phyloP scores from a whole-genome alignment of 2,888 invertebrate species.

The Drosophila percnosoma region DNA sequence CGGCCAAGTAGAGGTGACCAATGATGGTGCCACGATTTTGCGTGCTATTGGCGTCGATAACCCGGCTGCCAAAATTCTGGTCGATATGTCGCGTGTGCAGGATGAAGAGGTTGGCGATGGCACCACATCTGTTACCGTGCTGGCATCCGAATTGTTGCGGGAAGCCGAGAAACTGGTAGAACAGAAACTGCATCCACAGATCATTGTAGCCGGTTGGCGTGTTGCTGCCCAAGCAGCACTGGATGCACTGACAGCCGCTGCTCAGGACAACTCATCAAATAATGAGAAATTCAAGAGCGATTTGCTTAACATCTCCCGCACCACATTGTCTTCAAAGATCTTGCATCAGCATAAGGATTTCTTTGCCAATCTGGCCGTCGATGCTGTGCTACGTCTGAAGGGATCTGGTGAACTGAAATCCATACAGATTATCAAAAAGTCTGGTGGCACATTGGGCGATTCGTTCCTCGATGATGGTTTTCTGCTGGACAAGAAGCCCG shows the following conservation, averaged over 20 bases:
- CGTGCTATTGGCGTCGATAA: slow-evolving; percentile 98
- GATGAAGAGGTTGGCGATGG: slow-evolving; percentile 99
- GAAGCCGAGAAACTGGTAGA: slow-evolving; percentile 97
- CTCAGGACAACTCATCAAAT: slow-evolving; percentile 93
- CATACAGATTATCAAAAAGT: slow-evolving; percentile 99
- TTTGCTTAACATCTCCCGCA: slow-evolving; percentile 97
- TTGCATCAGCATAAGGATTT: slow-evolving; percentile 98
- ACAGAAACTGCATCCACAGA: slow-evolving; percentile 98
- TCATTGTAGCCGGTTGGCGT: slow-evolving; percentile 98
- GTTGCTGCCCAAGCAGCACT: slow-evolving; percentile 93
- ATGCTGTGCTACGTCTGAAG: slow-evolving; percentile 97
- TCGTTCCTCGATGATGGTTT: slow-evolving; percentile 98
- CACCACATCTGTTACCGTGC: slow-evolving; percentile 98
- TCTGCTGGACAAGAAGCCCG: slow-evolving; percentile 97
- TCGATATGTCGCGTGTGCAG: slow-evolving; percentile 99
- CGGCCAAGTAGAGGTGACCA: slow-evolving; percentile 97
- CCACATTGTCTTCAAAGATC: slow-evolving; percentile 99
- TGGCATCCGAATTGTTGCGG: slow-evolving; percentile 95
- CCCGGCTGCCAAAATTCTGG: slow-evolving; percentile 99
- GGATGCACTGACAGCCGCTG: slow-evolving; percentile 91
- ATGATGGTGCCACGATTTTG: slow-evolving; percentile 99
- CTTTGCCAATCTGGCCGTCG: slow-evolving; percentile 97
- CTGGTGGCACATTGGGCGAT: slow-evolving; percentile 96
- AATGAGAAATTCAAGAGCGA: slow-evolving; percentile 92
- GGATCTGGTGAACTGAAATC: slow-evolving; percentile 97